Evolutionary conservation across 2,797 vertebrate species (phyloP), one percentile per base, ranked within the genome.

Genomic region (Melanotaenia maccullochi): DNA sequence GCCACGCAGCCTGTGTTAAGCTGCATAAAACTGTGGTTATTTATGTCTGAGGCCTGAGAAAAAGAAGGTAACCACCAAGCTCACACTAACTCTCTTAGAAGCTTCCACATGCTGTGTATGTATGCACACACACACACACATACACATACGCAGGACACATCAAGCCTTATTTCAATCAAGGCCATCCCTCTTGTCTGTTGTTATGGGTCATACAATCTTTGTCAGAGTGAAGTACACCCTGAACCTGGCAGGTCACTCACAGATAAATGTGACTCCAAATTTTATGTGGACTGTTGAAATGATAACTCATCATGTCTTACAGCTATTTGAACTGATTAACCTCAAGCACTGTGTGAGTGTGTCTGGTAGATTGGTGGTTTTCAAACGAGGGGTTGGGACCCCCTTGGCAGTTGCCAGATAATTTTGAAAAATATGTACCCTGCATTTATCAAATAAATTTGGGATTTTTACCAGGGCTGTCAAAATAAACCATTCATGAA

Each of bases 241-340:
- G 51, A 72, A 66, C 71, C 81, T 83, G 71, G 75, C 74, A 71
- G 67, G 47, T 52, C 44, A 36, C 64, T 54, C 47, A 40, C 66
- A 73, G 68, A 18, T 35, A 57, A 65, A 76, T 66, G 55, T 49
- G 35, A 68, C 57, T 65, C 38, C 51, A 47, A 32, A 75, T 73
- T 64, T 73, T 42, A 60, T 54, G 20, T 64, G 64, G 58, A 40
- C 60, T 76, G 63, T 78, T 71, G 33, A 65, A 76, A 69, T 57
- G 47, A 78, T 62, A 12, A 24, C 51, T 69, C 68, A 36, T 69
- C 54, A 60, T 77, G 60, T 55, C 67, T 54, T 11, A 68, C 67
- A 69, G 78, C 79, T 49, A 59, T 81, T 78, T 75, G 24, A 78
- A 76, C 32, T n/a, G 52, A 85, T 78, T 77, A 70, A 60, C 71